Conservation (phyloP, 1,140 invertebrate species). For the Aphelenchoides besseyi region DNA sequence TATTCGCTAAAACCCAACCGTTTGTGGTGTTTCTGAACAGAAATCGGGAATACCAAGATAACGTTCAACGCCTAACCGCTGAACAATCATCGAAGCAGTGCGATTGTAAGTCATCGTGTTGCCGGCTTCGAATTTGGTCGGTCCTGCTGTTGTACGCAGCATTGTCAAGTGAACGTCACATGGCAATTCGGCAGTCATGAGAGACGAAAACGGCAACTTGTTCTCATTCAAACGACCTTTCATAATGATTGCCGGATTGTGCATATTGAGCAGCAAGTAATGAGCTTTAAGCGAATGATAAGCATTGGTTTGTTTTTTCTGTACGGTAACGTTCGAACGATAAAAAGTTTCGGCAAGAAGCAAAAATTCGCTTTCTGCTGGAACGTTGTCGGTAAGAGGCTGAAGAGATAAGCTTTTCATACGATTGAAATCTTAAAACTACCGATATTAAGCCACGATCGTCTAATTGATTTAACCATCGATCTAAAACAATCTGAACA, state of each 20-base stretch:
- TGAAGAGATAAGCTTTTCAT: background rate
- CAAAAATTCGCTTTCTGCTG: background rate
- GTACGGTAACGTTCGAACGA: background rate
- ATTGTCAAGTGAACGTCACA: background rate
- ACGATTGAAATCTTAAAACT: background rate
- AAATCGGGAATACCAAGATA: background rate
- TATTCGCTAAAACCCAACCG: no score
- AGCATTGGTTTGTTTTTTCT: background rate
- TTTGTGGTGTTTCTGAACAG: background rate
- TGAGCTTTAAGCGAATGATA: background rate
- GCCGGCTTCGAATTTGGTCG: background rate
- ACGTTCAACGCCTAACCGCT: background rate
- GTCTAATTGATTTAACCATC: background rate
- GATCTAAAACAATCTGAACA: background rate
- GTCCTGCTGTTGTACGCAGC: background rate
- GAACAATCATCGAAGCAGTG: background rate
- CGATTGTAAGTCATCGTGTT: background rate
- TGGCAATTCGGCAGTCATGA: background rate
- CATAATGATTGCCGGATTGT: background rate
- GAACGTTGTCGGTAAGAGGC: constrained; percentile 1
- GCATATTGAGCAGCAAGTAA: background rate
- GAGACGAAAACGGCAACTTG: background rate
- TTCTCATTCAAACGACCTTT: background rate
- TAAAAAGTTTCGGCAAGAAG: background rate
- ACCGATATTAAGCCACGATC: background rate